Evolutionary conservation across 2,888 invertebrate species (phyloP).

Genomic region (Lasioglossum zephyrum): DNA sequence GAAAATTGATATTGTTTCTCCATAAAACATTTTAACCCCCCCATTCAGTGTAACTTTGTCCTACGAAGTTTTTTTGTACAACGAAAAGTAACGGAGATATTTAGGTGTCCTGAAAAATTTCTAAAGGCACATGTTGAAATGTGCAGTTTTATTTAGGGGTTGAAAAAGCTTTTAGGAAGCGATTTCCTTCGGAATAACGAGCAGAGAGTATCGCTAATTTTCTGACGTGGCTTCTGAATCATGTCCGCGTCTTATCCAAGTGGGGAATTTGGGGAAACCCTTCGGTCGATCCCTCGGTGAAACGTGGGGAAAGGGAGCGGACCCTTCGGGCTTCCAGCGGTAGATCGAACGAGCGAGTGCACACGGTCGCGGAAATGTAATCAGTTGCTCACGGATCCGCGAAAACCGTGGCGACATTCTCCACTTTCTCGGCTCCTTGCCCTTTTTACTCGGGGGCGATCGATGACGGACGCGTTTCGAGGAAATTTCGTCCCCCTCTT

Average conservation of each 20-base stretch:
- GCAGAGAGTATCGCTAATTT: not conserved
- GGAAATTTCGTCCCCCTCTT: slow-evolving; percentile 28
- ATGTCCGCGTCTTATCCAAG: not conserved
- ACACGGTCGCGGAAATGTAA: slow-evolving; percentile 29
- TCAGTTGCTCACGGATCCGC: slow-evolving; percentile 41
- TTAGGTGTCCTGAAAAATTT: too few relatives aligned
- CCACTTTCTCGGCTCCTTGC: not conserved
- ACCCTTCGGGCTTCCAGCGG: not conserved
- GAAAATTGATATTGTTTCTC: too few relatives aligned
- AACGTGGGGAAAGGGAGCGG: not conserved
- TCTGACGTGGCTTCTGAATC: not conserved
- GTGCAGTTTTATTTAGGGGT: too few relatives aligned
- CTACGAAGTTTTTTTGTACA: too few relatives aligned
- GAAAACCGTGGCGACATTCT: slow-evolving; percentile 21
- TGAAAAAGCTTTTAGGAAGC: not conserved
- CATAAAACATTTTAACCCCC: too few relatives aligned
- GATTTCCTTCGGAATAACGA: not conserved
- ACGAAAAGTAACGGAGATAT: too few relatives aligned
- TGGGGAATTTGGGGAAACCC: not conserved
- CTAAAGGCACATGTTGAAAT: too few relatives aligned
- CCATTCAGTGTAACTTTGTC: too few relatives aligned
- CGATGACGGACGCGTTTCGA: slow-evolving; percentile 23
- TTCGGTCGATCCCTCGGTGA: not conserved
- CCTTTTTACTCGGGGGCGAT: slow-evolving; percentile 18
- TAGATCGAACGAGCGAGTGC: not conserved